Evolutionary conservation across 2,113 vertebrate genomes (phyloP), one percentile per base, ranked within the genome.

Genomic region (Maccullochella peelii): DNA sequence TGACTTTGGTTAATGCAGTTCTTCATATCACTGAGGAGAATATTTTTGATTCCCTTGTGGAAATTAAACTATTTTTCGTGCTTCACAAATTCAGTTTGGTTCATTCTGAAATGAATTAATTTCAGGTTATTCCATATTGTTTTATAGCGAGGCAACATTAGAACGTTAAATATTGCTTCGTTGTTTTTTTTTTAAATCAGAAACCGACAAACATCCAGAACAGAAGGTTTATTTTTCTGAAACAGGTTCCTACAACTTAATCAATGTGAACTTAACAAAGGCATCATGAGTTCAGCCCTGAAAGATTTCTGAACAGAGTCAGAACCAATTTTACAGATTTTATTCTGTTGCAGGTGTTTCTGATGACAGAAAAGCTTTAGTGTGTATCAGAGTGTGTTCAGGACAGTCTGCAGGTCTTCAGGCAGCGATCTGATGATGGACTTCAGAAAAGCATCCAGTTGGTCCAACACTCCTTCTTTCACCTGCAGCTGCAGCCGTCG

Each of bases 331-430:
- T n/a, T 55, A 55, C 54, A n/a, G 54, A 14, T 25, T 14, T 57
- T n/a, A n/a, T n/a, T 55, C 54, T 47, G 12, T 47, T 33, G 33
- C 33, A 33, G 33, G 33, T 33, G n/a, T n/a, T n/a, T n/a, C n/a
- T n/a, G 33, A 33, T 4, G 33, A 33, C 33, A 33, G 33, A 33
- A 33, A 33, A 33, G 5, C 33, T 33, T 33, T 33, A 33, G 44
- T 47, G 12, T 47, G 21, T 20, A 14, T 73, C 88, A 96, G 85
- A 88, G 93, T 76, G 95, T 92, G 66, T 92, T 91, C 77, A 99
- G 94, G 30, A 98, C 93, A 0, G 94, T 23, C 94, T 97, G 97
- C 61, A 99, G 95, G 75, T 99, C 97, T 77, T 94, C 90, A 0
- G 97, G 97, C 82, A 99, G 92, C 0, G 97, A 96, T 65, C 87